phyloP scores from a whole-genome alignment of 2,113 vertebrate genomes.

The Callionymus lyra region DNA sequence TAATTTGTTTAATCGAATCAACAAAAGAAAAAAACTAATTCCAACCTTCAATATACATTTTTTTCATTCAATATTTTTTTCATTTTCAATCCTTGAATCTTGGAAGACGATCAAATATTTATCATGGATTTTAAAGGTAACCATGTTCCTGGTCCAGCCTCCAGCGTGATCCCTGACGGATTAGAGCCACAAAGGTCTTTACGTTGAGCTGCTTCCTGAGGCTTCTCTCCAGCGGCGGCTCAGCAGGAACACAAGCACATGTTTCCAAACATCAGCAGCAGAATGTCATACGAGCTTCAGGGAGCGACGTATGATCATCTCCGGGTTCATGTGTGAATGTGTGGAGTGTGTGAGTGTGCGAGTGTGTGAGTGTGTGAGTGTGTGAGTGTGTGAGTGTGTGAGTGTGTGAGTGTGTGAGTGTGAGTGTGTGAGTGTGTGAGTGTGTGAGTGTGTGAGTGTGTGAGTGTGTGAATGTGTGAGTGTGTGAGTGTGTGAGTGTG shows the following conservation, averaged over 20 bases:
- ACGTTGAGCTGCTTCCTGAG: conserved; percentile 15
- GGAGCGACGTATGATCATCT: neutral
- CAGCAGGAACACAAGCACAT: conserved; percentile 27
- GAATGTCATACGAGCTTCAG: conserved; percentile 38
- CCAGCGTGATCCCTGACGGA: neutral
- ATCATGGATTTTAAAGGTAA: too few relatives aligned
- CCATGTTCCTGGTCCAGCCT: neutral
- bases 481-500: neutral
- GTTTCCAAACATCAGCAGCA: conserved; percentile 38
- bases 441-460: neutral
- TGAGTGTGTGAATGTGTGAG: neutral
- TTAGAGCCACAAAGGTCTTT: conserved; percentile 19
- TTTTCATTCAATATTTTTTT: too few relatives aligned
- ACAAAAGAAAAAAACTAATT: too few relatives aligned
- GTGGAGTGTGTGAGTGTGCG: neutral
- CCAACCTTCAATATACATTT: too few relatives aligned
- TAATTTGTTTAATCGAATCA: too few relatives aligned
- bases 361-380: neutral
- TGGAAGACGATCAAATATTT: too few relatives aligned
- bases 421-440: neutral
- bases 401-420: neutral
- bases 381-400: neutral
- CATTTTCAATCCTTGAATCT: too few relatives aligned
- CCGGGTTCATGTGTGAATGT: neutral
- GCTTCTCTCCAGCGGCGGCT: conserved; percentile 24